Evolutionary conservation across 2,888 invertebrate genomes (phyloP).

Genomic region (Notocelia uddmanniana): DNA sequence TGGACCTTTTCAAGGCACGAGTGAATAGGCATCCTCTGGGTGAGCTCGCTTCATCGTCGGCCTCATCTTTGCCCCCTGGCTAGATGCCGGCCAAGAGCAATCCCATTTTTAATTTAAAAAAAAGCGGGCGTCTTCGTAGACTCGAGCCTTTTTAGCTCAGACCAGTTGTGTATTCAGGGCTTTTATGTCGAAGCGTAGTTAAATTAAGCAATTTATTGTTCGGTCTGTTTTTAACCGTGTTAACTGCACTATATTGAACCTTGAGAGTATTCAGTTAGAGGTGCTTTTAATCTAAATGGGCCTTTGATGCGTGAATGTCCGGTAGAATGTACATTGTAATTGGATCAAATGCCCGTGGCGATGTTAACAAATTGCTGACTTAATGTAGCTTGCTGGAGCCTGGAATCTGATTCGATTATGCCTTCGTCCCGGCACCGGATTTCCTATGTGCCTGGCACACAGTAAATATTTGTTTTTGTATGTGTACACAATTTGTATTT

Average conservation of each 20-base stretch:
- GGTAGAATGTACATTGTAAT: background rate
- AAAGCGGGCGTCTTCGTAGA: background rate
- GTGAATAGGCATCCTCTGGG: too few relatives aligned
- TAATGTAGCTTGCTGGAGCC: background rate
- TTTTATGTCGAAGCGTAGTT: background rate
- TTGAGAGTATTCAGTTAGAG: background rate
- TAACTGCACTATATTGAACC: background rate
- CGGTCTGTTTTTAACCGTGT: background rate
- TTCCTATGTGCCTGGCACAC: background rate
- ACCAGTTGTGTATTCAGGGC: background rate
- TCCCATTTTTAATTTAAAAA: too few relatives aligned
- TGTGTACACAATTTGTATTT: too few relatives aligned
- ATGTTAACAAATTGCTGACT: conserved; percentile 10
- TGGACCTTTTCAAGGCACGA: too few relatives aligned
- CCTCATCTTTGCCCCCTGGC: too few relatives aligned
- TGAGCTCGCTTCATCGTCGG: too few relatives aligned
- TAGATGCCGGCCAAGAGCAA: too few relatives aligned
- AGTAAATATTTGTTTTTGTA: background rate
- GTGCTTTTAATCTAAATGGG: background rate
- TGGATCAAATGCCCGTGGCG: conserved; percentile 14
- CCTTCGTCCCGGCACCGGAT: background rate
- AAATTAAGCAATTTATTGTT: background rate
- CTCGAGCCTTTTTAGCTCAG: background rate
- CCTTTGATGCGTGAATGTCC: background rate
- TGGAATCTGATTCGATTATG: background rate